phyloP scores from a whole-genome alignment of 2,113 vertebrate species.

The Tinamus guttatus region DNA sequence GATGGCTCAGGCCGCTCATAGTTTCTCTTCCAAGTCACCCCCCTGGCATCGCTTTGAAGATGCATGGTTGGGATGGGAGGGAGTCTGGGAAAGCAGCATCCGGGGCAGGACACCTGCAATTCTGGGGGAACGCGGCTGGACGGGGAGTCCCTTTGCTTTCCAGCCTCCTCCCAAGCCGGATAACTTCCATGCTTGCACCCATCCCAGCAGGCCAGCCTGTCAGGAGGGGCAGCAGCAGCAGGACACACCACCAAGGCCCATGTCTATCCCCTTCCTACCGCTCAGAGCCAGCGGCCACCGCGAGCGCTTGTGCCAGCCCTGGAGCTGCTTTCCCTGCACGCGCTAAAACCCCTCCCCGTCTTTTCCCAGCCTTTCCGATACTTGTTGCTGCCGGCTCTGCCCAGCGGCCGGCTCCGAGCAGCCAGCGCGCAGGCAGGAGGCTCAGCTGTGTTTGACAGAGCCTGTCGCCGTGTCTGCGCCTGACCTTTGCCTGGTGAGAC shows the following conservation, averaged over 20 bases:
- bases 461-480: neutral
- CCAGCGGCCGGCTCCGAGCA: neutral
- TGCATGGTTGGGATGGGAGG: fast-evolving
- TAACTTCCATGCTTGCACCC: neutral
- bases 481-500: neutral
- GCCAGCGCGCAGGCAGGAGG: neutral
- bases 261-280: neutral
- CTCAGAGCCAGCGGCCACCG: neutral
- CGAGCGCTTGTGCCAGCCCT: neutral
- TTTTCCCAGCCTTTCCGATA: neutral
- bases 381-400: neutral
- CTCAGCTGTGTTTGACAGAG: neutral
- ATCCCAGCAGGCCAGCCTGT: neutral
- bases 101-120: neutral
- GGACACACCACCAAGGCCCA: neutral
- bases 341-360: neutral
- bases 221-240: neutral
- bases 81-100: neutral
- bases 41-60: neutral
- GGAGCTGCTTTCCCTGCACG: neutral
- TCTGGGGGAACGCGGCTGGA: neutral
- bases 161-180: neutral
- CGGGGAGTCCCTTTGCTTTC: neutral
- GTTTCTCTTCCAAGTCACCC: neutral
- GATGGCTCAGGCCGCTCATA: constrained; percentile 2